Percentiles rank a stretch among this genome's conserved stretches.
These are phyloP conservation scores for Scylla paramamosain DNA, from an alignment of 1,140 invertebrate species.

Conservation along the genomic window DNA sequence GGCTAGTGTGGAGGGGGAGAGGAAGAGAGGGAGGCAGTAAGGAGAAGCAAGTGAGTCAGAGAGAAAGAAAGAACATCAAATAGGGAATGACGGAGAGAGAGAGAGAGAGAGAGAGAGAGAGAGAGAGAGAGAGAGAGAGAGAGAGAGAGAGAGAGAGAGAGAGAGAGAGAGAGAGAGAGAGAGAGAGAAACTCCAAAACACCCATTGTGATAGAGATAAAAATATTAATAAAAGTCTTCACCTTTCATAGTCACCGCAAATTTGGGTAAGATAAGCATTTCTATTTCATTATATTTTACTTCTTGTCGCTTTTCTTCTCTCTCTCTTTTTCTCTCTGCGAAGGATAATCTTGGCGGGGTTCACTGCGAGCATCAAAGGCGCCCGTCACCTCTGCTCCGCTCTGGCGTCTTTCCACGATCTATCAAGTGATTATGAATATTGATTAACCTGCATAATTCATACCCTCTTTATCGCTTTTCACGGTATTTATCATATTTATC, in stretches of 20 bases:
- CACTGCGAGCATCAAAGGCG: too few species aligned
- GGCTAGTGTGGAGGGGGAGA: not conserved
- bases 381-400: too few species aligned
- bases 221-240: too few species aligned
- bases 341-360: too few species aligned
- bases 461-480: not conserved
- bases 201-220: too few species aligned
- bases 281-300: too few species aligned
- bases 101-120: not conserved
- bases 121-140: not conserved
- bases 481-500: not conserved
- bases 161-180: slow-evolving; percentile 12
- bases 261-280: too few species aligned
- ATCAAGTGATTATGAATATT: slow-evolving; percentile 10
- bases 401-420: too few species aligned
- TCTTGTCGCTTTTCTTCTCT: too few species aligned
- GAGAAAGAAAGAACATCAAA: not conserved
- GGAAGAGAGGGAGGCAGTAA: not conserved
- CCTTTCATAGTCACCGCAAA: too few species aligned
- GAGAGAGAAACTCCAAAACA: not conserved
- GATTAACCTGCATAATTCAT: not conserved
- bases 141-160: not conserved
- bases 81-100: not conserved
- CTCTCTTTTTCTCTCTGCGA: too few species aligned
- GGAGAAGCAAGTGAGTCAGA: not conserved